These are phyloP conservation scores for Rhinichthys klamathensis DNA, from an alignment of 2,113 vertebrate genomes.

Conservation along the genomic window DNA sequence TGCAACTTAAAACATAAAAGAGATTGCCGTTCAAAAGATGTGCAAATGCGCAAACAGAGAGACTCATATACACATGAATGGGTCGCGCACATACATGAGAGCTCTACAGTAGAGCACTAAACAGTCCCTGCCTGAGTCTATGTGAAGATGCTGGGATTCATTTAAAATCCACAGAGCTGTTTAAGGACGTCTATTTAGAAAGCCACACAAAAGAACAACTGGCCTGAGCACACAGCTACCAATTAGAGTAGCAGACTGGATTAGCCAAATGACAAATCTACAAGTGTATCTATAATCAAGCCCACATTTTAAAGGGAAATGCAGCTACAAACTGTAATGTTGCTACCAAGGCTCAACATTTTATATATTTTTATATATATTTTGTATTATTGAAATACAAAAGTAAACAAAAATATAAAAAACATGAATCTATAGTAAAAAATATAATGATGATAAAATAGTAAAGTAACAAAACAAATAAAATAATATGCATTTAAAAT, in stretches of 20 bases:
- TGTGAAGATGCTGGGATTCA: conserved; percentile 33
- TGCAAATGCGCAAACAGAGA: conserved; percentile 29
- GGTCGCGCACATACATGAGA: conserved; percentile 12
- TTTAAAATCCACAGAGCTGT: conserved; percentile 24
- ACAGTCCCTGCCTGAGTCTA: conserved; percentile 28
- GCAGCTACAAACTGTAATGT: background rate
- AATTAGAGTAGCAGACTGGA: background rate
- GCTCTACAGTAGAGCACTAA: conserved; percentile 13
- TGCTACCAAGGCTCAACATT: background rate
- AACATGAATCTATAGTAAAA: too few relatives aligned
- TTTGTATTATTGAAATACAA: too few relatives aligned
- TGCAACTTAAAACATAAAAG: conserved; percentile 31
- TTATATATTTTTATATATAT: too few relatives aligned
- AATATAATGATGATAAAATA: too few relatives aligned
- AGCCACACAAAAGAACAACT: background rate
- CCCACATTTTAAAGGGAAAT: background rate
- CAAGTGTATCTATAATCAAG: conserved; percentile 18
- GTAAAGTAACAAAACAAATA: too few relatives aligned
- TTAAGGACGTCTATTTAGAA: background rate
- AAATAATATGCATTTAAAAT: too few relatives aligned
- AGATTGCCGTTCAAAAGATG: conserved; percentile 19
- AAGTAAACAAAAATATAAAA: too few relatives aligned
- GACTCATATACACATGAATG: conserved; percentile 36
- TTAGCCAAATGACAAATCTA: background rate
- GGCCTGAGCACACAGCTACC: conserved; percentile 1